Evolutionary conservation across 1,140 invertebrate species (phyloP).

Genomic region (Bombus pyrosoma): DNA sequence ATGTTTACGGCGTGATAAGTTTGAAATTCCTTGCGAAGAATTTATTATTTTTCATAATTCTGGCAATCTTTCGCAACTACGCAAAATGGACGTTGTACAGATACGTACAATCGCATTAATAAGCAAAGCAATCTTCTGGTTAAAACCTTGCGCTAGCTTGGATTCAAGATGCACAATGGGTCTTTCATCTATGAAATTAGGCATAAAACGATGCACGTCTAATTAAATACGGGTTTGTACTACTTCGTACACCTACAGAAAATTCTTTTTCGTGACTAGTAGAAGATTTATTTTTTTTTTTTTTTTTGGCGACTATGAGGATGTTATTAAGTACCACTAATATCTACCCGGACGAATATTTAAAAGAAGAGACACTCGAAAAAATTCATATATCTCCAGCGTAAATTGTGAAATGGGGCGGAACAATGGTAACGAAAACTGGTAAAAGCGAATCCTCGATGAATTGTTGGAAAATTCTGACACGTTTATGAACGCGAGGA

Average conservation of each 20-base stretch:
- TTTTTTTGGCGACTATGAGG: background rate
- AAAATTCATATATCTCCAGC: background rate
- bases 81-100: too few relatives aligned
- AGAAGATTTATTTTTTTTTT: background rate
- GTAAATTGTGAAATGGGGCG: background rate
- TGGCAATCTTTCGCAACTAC: too few relatives aligned
- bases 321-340: background rate
- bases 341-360: background rate
- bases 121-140: too few relatives aligned
- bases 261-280: too few relatives aligned
- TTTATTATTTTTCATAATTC: too few relatives aligned
- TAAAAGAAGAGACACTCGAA: background rate
- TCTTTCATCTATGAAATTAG: background rate
- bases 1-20: too few relatives aligned
- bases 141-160: too few relatives aligned
- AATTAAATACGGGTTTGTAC: background rate
- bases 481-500: constrained; percentile 25
- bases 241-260: background rate
- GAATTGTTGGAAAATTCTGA: constrained; percentile 23
- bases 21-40: too few relatives aligned
- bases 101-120: too few relatives aligned
- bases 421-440: background rate
- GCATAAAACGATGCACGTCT: background rate
- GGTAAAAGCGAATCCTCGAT: background rate
- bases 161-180: too few relatives aligned